phyloP scores from a whole-genome alignment of 1,140 invertebrate genomes.

The Latrodectus geometricus region DNA sequence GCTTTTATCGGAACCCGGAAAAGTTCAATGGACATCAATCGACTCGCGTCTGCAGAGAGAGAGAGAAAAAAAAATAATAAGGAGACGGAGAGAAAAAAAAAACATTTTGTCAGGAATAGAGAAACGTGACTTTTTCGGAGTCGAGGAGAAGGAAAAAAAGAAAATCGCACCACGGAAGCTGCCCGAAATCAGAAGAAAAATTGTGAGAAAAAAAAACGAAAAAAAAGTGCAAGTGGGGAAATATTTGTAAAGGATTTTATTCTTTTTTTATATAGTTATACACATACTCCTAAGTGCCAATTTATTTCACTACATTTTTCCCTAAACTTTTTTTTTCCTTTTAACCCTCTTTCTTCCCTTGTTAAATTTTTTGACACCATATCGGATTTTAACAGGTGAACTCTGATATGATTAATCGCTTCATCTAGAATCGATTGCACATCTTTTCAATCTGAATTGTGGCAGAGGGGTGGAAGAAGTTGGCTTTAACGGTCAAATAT shows the following conservation, averaged over 20 bases:
- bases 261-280: background rate
- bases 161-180: constrained; percentile 25
- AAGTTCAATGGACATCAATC: constrained; percentile 23
- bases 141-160: constrained; percentile 8
- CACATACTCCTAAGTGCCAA: constrained; percentile 40
- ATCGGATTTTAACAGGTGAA: constrained; percentile 59
- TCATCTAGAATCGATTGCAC: constrained; percentile 42
- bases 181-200: constrained; percentile 2
- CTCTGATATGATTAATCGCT: constrained; percentile 58
- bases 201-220: constrained; percentile 14
- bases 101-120: constrained; percentile 48
- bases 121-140: constrained; percentile 54
- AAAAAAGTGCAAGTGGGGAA: constrained; percentile 58
- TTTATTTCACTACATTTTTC: constrained; percentile 42
- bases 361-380: constrained; percentile 46
- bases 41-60: background rate
- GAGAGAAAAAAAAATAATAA: background rate
- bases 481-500: constrained; percentile 33
- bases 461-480: background rate
- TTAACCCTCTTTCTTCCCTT: background rate
- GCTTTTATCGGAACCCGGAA: background rate
- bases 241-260: constrained; percentile 59
- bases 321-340: constrained; percentile 9
- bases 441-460: constrained; percentile 14
- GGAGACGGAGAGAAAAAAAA: background rate